Conservation (phyloP, 2,888 invertebrate species). For the Deroplatys truncata region DNA sequence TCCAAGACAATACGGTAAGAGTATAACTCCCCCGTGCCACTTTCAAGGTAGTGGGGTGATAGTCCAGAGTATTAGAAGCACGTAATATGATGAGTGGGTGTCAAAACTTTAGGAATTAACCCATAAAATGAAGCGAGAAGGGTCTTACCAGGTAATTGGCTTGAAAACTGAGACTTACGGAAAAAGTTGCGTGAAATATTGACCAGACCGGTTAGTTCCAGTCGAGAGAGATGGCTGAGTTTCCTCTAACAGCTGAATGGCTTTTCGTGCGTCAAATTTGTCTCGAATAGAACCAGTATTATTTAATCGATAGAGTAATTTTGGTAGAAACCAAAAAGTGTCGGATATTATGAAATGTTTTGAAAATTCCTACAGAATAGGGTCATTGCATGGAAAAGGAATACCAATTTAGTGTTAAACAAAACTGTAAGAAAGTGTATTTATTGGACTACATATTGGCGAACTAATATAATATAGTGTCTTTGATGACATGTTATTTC, state of each 20-base stretch:
- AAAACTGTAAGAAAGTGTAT: no score
- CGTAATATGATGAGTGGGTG: not conserved
- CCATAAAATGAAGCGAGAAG: not conserved
- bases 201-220: not conserved
- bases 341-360: no score
- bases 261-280: no score
- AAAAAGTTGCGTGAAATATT: not conserved
- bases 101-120: not conserved
- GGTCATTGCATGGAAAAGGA: no score
- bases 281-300: no score
- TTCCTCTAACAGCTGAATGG: not conserved
- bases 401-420: no score
- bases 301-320: no score
- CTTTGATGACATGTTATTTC: no score
- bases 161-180: not conserved
- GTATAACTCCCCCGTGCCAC: not conserved
- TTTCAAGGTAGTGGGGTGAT: not conserved
- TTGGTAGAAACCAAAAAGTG: no score
- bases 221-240: not conserved
- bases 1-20: not conserved
- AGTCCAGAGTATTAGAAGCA: not conserved
- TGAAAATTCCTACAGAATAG: no score
- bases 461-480: no score
- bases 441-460: no score
- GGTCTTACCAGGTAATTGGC: not conserved